Evolutionary conservation across 2,888 invertebrate genomes (phyloP).

Genomic region (Drosophila borealis): DNA sequence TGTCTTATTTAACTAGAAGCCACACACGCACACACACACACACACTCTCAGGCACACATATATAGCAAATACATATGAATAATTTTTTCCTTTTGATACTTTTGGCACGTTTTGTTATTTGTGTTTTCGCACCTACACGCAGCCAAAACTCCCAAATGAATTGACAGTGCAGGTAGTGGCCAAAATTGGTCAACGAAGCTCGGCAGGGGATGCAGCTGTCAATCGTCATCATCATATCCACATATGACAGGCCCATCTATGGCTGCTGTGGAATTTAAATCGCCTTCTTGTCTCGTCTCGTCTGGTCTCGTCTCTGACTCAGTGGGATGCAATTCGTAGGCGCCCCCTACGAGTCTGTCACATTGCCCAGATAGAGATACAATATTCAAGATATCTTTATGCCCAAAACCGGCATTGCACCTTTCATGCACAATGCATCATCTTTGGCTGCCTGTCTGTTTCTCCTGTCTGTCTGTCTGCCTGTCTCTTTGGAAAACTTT

Average conservation of each 20-base stretch:
- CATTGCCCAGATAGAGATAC: slow-evolving; percentile 73
- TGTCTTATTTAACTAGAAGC: slow-evolving; percentile 77
- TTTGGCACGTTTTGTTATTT: slow-evolving; percentile 73
- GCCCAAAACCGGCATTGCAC: slow-evolving; percentile 59
- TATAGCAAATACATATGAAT: background rate
- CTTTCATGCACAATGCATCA: slow-evolving; percentile 81
- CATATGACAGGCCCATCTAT: slow-evolving; percentile 76
- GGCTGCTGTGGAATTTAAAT: slow-evolving; percentile 72
- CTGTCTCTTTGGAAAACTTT: slow-evolving; percentile 67
- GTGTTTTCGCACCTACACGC: slow-evolving; percentile 66
- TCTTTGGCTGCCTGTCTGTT: slow-evolving; percentile 67
- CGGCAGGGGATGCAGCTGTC: slow-evolving; percentile 72
- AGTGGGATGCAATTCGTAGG: slow-evolving; percentile 81
- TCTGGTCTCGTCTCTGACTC: slow-evolving; percentile 59
- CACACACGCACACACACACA: slow-evolving; percentile 8
- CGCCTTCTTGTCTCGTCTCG: slow-evolving; percentile 35
- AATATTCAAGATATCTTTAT: slow-evolving; percentile 75
- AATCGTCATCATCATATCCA: slow-evolving; percentile 76
- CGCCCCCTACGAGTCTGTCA: slow-evolving; percentile 77
- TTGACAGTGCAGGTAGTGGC: slow-evolving; percentile 64
- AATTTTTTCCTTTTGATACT: slow-evolving; percentile 24
- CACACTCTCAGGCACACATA: background rate
- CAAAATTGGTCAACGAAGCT: slow-evolving; percentile 44
- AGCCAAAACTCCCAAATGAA: slow-evolving; percentile 60
- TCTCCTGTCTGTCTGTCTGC: slow-evolving; percentile 23